Conservation (phyloP, 2,888 invertebrate species). For the Phortica okadai region DNA sequence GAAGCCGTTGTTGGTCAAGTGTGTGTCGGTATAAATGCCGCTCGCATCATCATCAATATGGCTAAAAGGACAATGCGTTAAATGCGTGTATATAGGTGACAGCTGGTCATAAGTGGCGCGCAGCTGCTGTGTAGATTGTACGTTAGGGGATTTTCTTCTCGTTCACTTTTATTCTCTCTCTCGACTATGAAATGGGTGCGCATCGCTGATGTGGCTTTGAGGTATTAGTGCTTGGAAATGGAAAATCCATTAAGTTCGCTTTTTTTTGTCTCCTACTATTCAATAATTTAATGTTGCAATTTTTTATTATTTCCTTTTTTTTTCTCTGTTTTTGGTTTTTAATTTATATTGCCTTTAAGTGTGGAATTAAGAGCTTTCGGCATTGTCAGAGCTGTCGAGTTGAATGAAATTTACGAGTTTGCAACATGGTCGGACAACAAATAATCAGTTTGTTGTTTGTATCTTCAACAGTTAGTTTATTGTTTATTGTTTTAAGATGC, state of each 20-base stretch:
- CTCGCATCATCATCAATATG: conserved; percentile 58
- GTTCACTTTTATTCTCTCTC: conserved; percentile 4
- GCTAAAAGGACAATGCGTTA: conserved; percentile 72
- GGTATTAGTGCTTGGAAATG: conserved; percentile 20
- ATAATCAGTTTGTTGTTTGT: too few species aligned
- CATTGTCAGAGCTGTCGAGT: conserved; percentile 1
- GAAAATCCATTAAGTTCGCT: conserved; percentile 29
- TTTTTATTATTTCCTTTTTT: too few species aligned
- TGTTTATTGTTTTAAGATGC: too few species aligned
- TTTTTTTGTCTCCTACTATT: not conserved
- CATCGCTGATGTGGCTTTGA: not conserved
- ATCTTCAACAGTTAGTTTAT: too few species aligned
- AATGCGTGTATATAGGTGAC: conserved; percentile 56
- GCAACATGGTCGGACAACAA: not conserved
- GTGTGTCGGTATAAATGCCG: conserved; percentile 3
- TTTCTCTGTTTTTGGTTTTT: not conserved
- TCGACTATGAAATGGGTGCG: not conserved
- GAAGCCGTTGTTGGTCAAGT: conserved; percentile 5
- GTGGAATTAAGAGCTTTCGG: not conserved
- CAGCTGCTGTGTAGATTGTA: conserved; percentile 24
- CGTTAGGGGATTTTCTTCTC: conserved; percentile 21
- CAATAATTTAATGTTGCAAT: conserved; percentile 26
- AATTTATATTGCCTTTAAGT: conserved; percentile 18
- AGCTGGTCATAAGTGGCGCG: conserved; percentile 24
- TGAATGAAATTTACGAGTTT: conserved; percentile 13